Evolutionary conservation across 2,797 vertebrate species (phyloP).

Genomic region (Channallabes apus): DNA sequence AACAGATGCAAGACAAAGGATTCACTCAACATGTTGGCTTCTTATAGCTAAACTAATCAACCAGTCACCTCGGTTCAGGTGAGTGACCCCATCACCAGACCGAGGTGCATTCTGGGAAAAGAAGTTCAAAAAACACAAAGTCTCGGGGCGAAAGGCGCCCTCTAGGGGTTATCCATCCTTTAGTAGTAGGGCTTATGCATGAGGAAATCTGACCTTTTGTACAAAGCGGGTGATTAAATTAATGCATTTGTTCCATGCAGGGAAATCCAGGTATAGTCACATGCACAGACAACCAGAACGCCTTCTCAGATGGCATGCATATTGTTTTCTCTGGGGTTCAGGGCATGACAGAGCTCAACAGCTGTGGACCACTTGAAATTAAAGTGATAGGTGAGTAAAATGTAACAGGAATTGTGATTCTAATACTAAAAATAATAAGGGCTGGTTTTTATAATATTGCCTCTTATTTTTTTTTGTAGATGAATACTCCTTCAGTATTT

Average conservation of each 20-base stretch:
- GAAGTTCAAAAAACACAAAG: no score
- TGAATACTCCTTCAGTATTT: slow-evolving; percentile 73
- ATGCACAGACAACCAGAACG: slow-evolving; percentile 58
- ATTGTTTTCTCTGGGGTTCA: slow-evolving; percentile 81
- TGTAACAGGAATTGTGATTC: not conserved
- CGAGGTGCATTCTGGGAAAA: no score
- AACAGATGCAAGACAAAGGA: no score
- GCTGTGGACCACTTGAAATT: slow-evolving; percentile 64
- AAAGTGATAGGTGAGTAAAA: slow-evolving; percentile 67
- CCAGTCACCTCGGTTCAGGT: no score
- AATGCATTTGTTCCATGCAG: slow-evolving; percentile 54
- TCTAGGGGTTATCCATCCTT: no score
- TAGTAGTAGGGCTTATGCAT: no score
- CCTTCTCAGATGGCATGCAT: slow-evolving; percentile 64
- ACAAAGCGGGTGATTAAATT: not conserved
- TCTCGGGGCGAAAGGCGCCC: no score
- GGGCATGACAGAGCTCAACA: slow-evolving; percentile 89
- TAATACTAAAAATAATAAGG: not conserved
- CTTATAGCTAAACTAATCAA: no score
- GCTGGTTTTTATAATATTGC: not conserved
- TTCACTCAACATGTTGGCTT: no score
- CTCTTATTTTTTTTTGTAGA: slow-evolving; percentile 60
- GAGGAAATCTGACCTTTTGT: no score
- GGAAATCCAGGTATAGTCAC: slow-evolving; percentile 75
- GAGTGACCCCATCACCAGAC: no score